Conservation (phyloP, 1,140 invertebrate species). For the Stenopsyche tienmushanensis region DNA sequence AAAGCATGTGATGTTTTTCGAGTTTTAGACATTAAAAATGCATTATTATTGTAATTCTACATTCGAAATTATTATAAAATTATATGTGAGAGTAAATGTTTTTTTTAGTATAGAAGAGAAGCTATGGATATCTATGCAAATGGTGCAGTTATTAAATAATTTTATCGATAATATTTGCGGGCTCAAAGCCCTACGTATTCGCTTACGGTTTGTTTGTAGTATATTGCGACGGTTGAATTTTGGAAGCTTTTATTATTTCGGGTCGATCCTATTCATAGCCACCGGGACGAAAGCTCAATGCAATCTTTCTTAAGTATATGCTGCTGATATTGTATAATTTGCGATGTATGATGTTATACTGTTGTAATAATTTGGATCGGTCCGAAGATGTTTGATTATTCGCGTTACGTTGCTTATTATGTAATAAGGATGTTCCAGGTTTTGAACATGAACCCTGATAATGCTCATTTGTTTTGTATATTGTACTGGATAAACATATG, state of each 20-base stretch:
- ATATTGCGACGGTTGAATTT: conserved; percentile 9
- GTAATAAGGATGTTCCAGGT: conserved; percentile 23
- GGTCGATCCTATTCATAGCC: no score
- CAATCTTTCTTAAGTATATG: no score
- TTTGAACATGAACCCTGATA: conserved; percentile 20
- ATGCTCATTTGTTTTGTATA: conserved; percentile 36
- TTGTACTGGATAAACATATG: conserved; percentile 34
- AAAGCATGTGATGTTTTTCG: conserved; percentile 23
- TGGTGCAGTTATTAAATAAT: conserved; percentile 25
- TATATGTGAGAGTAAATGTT: not conserved
- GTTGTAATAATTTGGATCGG: not conserved
- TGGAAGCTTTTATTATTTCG: conserved; percentile 20
- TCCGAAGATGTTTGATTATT: conserved; percentile 20
- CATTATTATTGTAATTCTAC: conserved; percentile 11
- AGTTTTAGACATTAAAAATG: conserved; percentile 11
- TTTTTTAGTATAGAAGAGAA: not conserved
- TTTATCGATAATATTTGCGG: conserved; percentile 3
- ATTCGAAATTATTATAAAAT: conserved; percentile 7
- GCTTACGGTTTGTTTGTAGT: conserved; percentile 3
- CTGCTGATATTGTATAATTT: no score
- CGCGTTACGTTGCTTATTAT: conserved; percentile 29
- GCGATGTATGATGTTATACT: not conserved
- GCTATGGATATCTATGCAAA: conserved; percentile 13
- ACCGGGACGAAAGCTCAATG: no score
- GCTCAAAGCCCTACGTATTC: conserved; percentile 23